phyloP scores from a whole-genome alignment of 2,113 vertebrate species.

The Alethe diademata region DNA sequence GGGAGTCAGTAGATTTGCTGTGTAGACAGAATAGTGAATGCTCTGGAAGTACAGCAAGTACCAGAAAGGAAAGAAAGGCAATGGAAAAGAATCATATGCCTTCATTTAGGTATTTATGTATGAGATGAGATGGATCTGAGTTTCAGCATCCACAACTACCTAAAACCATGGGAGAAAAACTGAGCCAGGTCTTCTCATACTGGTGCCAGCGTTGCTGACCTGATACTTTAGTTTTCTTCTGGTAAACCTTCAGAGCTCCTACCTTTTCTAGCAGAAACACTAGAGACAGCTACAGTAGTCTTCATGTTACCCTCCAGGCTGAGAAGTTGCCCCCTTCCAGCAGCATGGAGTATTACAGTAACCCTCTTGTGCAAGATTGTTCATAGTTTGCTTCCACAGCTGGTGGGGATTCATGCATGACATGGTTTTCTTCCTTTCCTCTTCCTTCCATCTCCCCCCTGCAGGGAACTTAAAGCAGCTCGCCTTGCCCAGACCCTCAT shows the following conservation, averaged over 20 bases:
- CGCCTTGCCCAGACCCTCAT: conserved; percentile 77
- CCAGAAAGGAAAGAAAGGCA: not conserved
- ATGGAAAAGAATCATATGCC: not conserved
- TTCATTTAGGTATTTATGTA: not conserved
- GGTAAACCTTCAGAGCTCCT: not conserved
- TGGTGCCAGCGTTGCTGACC: not conserved
- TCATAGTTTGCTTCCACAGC: not conserved
- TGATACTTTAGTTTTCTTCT: not conserved
- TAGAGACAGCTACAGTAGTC: not conserved
- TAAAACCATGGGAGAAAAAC: not conserved
- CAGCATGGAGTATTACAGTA: not conserved
- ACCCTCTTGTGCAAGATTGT: not conserved
- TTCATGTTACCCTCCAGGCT: not conserved
- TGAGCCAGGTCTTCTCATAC: not conserved
- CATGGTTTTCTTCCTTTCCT: not conserved
- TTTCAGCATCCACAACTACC: not conserved
- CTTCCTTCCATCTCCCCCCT: not conserved
- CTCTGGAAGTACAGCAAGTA: not conserved
- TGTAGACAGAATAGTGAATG: not conserved
- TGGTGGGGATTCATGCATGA: not conserved
- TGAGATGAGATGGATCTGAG: not conserved
- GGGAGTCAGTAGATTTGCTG: not conserved
- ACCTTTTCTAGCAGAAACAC: not conserved
- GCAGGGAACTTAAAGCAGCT: conserved; percentile 87
- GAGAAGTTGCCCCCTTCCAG: not conserved